A percentile compares a stretch with the other conserved stretches of the same genome.
These are phyloP conservation scores for Napeogenes sylphis DNA, from an alignment of 2,888 invertebrate genomes.

Conservation along the genomic window DNA sequence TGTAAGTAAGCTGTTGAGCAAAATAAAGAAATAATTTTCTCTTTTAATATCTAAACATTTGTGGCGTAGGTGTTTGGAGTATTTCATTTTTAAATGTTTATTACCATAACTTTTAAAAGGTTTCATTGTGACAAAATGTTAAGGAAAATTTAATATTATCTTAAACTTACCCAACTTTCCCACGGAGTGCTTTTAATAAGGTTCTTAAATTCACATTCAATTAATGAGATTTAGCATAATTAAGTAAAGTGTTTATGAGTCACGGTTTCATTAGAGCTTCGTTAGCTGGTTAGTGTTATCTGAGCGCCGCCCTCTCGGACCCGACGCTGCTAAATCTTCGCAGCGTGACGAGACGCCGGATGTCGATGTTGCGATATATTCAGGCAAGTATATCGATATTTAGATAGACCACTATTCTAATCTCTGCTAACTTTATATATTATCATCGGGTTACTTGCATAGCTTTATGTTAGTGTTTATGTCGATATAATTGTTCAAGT, in stretches of 20 bases:
- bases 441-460: neutral
- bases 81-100: too few species aligned
- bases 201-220: slow-evolving; percentile 11
- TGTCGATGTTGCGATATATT: slow-evolving; percentile 36
- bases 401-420: slow-evolving; percentile 19
- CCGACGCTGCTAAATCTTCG: slow-evolving; percentile 40
- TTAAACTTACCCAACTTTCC: neutral
- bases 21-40: too few species aligned
- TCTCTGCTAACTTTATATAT: neutral
- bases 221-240: slow-evolving; percentile 26
- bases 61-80: too few species aligned
- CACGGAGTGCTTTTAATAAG: neutral
- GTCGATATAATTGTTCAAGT: too few species aligned
- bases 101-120: too few species aligned
- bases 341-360: slow-evolving; percentile 35
- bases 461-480: too few species aligned
- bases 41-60: too few species aligned
- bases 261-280: slow-evolving; percentile 22
- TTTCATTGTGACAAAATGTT: too few species aligned
- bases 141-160: too few species aligned
- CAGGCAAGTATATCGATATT: slow-evolving; percentile 45
- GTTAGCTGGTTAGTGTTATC: slow-evolving; percentile 34
- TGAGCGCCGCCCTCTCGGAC: slow-evolving; percentile 53
- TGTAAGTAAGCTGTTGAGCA: too few species aligned
- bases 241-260: slow-evolving; percentile 23